phyloP scores from a whole-genome alignment of 92 coral and sea anemone species.

The Porites cylindrica region DNA sequence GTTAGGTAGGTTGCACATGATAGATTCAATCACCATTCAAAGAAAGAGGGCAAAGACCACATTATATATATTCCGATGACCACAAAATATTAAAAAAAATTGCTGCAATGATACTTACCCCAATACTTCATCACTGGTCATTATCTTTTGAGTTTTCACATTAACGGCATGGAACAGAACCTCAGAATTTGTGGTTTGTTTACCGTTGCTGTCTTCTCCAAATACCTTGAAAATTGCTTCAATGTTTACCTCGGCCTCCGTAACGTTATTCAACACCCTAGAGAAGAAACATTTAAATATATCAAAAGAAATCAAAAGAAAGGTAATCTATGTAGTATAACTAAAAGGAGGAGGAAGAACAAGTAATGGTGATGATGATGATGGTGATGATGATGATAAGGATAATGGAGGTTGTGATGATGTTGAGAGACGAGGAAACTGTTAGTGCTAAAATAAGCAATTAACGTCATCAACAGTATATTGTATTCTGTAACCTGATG shows the following conservation, averaged over 20 bases:
- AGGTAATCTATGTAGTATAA: neutral
- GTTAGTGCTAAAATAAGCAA: neutral
- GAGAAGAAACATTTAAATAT: neutral
- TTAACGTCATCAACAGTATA: neutral
- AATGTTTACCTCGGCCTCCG: slow-evolving; percentile 89
- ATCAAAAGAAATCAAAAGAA: too few relatives aligned
- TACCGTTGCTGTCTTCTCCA: slow-evolving; percentile 62
- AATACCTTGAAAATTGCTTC: slow-evolving; percentile 87
- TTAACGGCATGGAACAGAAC: slow-evolving; percentile 93
- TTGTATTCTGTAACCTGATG: slow-evolving; percentile 59
- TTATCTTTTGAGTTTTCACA: slow-evolving; percentile 71
- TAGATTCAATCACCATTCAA: too few relatives aligned
- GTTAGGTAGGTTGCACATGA: too few relatives aligned
- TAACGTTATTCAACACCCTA: slow-evolving; percentile 88
- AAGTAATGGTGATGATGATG: neutral
- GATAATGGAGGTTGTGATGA: neutral
- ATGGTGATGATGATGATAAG: neutral
- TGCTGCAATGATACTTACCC: slow-evolving; percentile 55
- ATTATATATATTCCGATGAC: too few relatives aligned
- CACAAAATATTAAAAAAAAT: too few relatives aligned
- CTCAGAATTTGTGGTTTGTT: slow-evolving; percentile 75
- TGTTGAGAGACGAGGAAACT: neutral
- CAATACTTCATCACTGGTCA: slow-evolving; percentile 83
- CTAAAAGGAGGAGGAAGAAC: too few relatives aligned
- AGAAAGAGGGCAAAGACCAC: too few relatives aligned